phyloP scores from a whole-genome alignment of 2,113 vertebrate genomes.

The Leptobrachium ailaonicum region DNA sequence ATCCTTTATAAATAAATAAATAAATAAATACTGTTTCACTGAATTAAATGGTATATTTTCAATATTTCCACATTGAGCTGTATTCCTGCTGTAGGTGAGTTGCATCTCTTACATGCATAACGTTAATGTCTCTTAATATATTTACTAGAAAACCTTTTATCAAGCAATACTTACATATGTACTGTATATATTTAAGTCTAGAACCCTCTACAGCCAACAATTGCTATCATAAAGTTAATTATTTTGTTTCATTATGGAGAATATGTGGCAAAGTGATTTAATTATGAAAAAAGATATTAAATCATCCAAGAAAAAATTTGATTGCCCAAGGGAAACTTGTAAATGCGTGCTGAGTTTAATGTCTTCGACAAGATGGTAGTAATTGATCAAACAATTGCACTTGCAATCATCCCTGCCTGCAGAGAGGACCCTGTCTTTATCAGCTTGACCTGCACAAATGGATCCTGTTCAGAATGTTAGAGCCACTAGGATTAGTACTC shows the following conservation, averaged over 20 bases:
- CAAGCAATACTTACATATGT: no score
- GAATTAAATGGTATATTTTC: no score
- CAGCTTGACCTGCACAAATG: constrained; percentile 44
- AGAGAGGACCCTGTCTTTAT: constrained; percentile 40
- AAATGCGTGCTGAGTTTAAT: constrained; percentile 44
- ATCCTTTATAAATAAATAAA: no score
- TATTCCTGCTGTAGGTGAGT: no score
- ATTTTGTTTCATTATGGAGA: background rate
- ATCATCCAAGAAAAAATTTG: constrained; percentile 43
- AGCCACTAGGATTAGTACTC: constrained; percentile 44
- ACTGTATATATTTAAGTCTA: background rate
- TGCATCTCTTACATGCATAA: no score
- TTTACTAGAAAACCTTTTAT: no score
- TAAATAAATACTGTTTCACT: no score
- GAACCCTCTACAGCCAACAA: background rate
- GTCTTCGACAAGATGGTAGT: constrained; percentile 32
- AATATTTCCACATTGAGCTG: no score
- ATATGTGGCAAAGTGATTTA: constrained; percentile 15
- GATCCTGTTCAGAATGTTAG: constrained; percentile 37
- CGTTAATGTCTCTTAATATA: no score
- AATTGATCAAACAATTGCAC: constrained; percentile 46
- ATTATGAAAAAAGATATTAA: constrained; percentile 38
- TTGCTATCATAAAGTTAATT: background rate
- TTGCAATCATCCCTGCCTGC: constrained; percentile 38
- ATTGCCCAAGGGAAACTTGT: constrained; percentile 44